Percentiles rank a stretch among this genome's conserved stretches.
Conservation (phyloP, 2,797 vertebrate species). For the Typhlichthys eigenmanni region DNA sequence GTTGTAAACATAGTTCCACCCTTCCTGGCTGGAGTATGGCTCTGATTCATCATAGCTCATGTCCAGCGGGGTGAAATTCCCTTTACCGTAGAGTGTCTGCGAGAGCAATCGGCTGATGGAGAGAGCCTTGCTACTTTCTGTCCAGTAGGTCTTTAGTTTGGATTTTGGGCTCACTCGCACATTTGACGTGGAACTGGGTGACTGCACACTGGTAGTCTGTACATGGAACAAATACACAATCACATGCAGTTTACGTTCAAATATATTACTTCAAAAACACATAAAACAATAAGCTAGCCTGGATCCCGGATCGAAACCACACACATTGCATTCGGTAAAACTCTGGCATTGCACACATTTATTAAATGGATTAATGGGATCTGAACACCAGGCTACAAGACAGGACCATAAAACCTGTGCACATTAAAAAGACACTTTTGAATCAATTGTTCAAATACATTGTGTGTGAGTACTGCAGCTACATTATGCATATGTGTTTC, state of each 20-base stretch:
- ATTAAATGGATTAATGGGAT: no score
- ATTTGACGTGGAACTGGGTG: constrained; percentile 79
- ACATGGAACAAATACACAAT: constrained; percentile 27
- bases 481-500: not conserved
- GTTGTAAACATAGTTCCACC: constrained; percentile 92
- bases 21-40: constrained; percentile 88
- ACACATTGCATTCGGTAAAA: no score
- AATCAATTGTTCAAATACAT: not conserved
- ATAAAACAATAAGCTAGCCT: not conserved
- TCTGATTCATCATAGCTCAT: constrained; percentile 84
- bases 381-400: no score
- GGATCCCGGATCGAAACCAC: no score
- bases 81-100: constrained; percentile 86
- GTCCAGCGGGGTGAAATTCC: constrained; percentile 88
- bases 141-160: constrained; percentile 89
- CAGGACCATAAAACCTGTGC: not conserved
- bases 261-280: not conserved
- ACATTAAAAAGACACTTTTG: not conserved
- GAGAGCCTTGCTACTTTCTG: constrained; percentile 87
- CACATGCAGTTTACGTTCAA: not conserved
- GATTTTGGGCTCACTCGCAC: constrained; percentile 84
- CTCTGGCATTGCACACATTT: no score
- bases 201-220: constrained; percentile 83
- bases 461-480: not conserved
- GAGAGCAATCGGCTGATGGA: constrained; percentile 91